A percentile compares a stretch with the other conserved stretches of the same genome.
These are phyloP conservation scores for Scomber scombrus DNA, from an alignment of 2,113 vertebrate genomes.

Conservation along the genomic window DNA sequence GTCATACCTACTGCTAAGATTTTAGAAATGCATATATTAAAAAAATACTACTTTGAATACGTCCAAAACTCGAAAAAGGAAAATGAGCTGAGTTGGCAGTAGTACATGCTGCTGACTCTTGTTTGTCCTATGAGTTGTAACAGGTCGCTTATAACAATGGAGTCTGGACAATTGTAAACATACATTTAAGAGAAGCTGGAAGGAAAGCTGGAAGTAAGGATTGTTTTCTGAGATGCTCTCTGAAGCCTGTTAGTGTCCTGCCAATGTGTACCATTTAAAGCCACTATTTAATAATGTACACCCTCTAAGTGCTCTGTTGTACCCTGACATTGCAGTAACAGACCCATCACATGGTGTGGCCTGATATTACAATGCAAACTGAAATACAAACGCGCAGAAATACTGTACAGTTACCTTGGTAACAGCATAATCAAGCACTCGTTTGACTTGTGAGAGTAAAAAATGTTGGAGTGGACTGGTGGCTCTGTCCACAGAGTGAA, in stretches of 20 bases:
- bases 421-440: neutral
- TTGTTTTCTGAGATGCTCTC: neutral
- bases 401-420: neutral
- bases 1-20: constrained; percentile 30
- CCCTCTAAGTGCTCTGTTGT: constrained; percentile 31
- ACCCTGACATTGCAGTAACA: constrained; percentile 10
- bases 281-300: too few relatives aligned
- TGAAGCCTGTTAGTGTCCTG: neutral
- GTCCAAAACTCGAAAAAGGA: constrained; percentile 6
- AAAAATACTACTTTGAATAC: constrained; percentile 14
- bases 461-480: neutral
- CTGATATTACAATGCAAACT: neutral
- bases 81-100: constrained; percentile 38
- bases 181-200: constrained; percentile 6
- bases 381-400: constrained; percentile 11
- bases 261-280: neutral
- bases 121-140: neutral
- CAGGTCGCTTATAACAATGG: neutral
- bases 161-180: neutral
- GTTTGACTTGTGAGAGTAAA: neutral
- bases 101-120: constrained; percentile 19
- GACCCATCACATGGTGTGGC: neutral
- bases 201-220: neutral
- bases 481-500: constrained; percentile 4
- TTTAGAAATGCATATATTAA: constrained; percentile 24